These are phyloP conservation scores for Thamnaconus septentrionalis DNA, from an alignment of 2,113 vertebrate species.

Conservation along the genomic window DNA sequence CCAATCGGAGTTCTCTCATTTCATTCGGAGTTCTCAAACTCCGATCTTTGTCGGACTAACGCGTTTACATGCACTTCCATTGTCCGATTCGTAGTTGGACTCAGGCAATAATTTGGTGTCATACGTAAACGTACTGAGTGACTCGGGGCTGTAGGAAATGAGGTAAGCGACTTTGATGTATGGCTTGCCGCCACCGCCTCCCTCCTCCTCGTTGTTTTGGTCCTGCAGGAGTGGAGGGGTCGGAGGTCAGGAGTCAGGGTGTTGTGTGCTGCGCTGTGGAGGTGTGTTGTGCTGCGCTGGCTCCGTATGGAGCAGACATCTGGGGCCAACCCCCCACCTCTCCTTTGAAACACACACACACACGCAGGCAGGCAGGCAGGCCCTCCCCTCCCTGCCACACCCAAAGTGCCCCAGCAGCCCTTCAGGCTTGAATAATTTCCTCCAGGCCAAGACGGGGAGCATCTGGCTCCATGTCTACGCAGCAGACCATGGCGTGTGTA, in stretches of 20 bases:
- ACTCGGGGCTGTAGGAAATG: conserved; percentile 6
- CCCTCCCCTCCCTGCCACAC: conserved; percentile 38
- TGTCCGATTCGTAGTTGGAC: no score
- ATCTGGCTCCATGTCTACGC: conserved; percentile 42
- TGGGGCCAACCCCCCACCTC: conserved; percentile 35
- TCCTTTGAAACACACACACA: conserved; percentile 18
- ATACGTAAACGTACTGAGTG: not conserved
- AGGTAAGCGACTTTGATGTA: conserved; percentile 26
- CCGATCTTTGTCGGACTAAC: no score
- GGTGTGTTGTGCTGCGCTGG: conserved; percentile 28
- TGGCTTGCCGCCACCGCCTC: conserved; percentile 4
- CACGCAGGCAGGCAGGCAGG: no score
- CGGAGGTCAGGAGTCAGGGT: conserved; percentile 36
- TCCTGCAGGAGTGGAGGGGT: conserved; percentile 37
- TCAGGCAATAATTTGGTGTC: no score
- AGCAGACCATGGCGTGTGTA: conserved; percentile 39
- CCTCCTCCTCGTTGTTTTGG: conserved; percentile 35
- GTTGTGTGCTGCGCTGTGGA: conserved; percentile 37
- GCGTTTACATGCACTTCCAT: no score
- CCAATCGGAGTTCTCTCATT: no score
- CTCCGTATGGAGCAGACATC: conserved; percentile 33
- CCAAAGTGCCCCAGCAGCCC: conserved; percentile 38
- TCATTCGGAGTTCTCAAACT: no score
- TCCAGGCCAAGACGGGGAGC: conserved; percentile 28
- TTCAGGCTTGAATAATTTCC: conserved; percentile 57